Evolutionary conservation across 2,888 invertebrate species (phyloP).

Genomic region (Antitype chi): DNA sequence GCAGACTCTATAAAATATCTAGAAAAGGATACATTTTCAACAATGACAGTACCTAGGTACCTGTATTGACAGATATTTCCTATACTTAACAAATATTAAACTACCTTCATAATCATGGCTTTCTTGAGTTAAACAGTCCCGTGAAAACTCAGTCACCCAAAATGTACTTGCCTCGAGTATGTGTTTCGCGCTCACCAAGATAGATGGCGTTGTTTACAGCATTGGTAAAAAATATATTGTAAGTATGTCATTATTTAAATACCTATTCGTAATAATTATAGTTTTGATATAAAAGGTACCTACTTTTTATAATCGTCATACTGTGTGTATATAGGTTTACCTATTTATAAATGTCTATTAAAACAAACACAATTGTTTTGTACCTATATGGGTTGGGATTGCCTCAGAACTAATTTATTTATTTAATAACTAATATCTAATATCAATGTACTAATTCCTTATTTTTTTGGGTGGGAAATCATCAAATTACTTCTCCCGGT

Average conservation of each 20-base stretch:
- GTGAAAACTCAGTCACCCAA: neutral
- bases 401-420: too few species aligned
- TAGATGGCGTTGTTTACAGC: conserved; percentile 42
- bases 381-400: too few species aligned
- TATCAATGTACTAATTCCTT: too few species aligned
- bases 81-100: conserved; percentile 4
- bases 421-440: too few species aligned
- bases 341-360: neutral
- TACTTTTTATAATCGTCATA: neutral
- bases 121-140: neutral
- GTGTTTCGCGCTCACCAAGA: neutral
- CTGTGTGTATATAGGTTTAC: neutral
- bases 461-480: too few species aligned
- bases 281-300: neutral
- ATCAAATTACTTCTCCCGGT: too few species aligned
- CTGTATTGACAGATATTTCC: neutral
- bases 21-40: neutral
- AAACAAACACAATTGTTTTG: neutral
- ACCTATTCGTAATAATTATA: neutral
- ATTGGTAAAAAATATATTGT: neutral
- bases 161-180: neutral
- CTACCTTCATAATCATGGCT: conserved; percentile 20
- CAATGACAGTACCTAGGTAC: too few species aligned
- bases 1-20: neutral
- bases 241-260: neutral